Evolutionary conservation across 2,888 invertebrate species (phyloP).

Genomic region (Microchrysa polita): DNA sequence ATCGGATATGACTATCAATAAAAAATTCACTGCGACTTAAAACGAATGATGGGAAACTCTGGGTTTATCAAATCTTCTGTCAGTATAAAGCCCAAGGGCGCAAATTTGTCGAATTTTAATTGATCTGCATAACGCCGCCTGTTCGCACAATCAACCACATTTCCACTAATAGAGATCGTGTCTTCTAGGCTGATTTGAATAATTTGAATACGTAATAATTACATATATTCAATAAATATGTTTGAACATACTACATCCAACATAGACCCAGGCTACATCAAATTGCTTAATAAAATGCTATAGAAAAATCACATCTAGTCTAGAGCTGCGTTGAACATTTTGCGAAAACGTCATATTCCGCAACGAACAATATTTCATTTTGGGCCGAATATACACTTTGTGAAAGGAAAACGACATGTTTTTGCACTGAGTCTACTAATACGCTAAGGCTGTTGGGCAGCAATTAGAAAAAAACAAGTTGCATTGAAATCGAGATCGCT

Average conservation of each 20-base stretch:
- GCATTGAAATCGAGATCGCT: constrained; percentile 30
- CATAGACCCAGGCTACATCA: not conserved
- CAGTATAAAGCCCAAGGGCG: not conserved
- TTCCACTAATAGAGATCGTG: not conserved
- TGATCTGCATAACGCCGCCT: not conserved
- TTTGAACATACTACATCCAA: not conserved
- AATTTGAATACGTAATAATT: not conserved
- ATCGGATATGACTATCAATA: too few species aligned
- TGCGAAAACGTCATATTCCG: constrained; percentile 3
- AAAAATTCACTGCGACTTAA: not conserved
- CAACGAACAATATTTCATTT: constrained; percentile 13
- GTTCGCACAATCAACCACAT: too few species aligned
- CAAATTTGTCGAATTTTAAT: constrained; percentile 1
- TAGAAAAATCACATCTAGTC: constrained; percentile 16
- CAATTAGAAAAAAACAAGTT: too few species aligned
- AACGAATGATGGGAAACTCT: not conserved
- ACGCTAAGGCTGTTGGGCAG: not conserved
- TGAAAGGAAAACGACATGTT: constrained; percentile 31
- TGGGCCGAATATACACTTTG: not conserved
- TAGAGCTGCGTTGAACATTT: too few species aligned
- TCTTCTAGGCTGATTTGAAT: not conserved
- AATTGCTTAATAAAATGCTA: constrained; percentile 14
- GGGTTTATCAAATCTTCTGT: not conserved
- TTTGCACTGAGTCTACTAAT: too few species aligned
- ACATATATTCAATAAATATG: not conserved